These are phyloP conservation scores for Lacanobia wlatinum DNA, from an alignment of 2,888 invertebrate species.

Conservation along the genomic window DNA sequence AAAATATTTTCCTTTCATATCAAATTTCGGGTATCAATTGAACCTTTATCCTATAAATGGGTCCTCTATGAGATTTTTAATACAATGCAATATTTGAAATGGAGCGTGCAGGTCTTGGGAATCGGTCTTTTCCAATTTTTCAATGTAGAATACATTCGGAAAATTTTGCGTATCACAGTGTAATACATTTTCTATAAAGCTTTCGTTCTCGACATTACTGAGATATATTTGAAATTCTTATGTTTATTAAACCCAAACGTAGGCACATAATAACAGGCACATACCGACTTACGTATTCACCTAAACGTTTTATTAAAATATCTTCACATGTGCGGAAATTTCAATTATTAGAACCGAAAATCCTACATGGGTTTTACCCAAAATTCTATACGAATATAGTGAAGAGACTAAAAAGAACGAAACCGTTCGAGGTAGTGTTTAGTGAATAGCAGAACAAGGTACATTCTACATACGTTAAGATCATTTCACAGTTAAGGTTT, in stretches of 20 bases:
- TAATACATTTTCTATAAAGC: slow-evolving; percentile 29
- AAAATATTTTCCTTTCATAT: slow-evolving; percentile 43
- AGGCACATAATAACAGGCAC: not conserved
- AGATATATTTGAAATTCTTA: slow-evolving; percentile 25
- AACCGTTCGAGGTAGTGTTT: no score
- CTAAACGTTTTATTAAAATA: not conserved
- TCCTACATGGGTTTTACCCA: not conserved
- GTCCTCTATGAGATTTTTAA: slow-evolving; percentile 24
- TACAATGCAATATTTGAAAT: slow-evolving; percentile 53
- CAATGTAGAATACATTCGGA: slow-evolving; percentile 22
- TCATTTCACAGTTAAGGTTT: no score
- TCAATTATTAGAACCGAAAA: not conserved
- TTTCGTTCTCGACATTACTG: slow-evolving; percentile 16
- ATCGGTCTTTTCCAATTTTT: slow-evolving; percentile 40
- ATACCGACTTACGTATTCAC: no score
- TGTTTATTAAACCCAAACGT: not conserved
- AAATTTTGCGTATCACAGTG: slow-evolving; percentile 18
- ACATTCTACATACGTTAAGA: no score
- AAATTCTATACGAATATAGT: no score
- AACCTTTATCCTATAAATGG: slow-evolving; percentile 41
- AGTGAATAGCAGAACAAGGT: no score
- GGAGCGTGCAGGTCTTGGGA: slow-evolving; percentile 19
- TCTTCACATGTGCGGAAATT: not conserved
- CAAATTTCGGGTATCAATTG: slow-evolving; percentile 36
- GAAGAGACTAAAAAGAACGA: no score